Conservation (phyloP, 2,113 vertebrate species). For the Pao palembangensis region DNA sequence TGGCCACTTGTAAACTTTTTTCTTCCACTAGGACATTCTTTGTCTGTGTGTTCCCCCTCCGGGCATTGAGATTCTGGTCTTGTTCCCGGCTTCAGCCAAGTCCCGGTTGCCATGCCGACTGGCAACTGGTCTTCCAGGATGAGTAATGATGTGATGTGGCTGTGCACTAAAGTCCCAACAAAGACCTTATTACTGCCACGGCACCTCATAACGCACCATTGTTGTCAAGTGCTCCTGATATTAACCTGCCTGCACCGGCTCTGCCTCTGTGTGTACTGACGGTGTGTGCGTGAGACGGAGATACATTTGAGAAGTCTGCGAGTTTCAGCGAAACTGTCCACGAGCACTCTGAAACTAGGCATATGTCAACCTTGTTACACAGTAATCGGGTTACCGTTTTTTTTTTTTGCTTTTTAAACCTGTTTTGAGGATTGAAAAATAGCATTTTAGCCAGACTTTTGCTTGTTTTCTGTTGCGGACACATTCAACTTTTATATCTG, state of each 20-base stretch:
- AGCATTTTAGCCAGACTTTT: neutral
- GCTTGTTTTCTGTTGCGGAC: too few species aligned
- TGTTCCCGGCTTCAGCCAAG: slow-evolving; percentile 73
- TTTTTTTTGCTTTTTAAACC: too few species aligned
- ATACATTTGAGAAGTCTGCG: too few species aligned
- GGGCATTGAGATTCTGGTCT: slow-evolving; percentile 79
- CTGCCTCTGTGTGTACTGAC: slow-evolving; percentile 56
- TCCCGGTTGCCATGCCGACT: slow-evolving; percentile 77
- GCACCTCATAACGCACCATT: slow-evolving; percentile 78
- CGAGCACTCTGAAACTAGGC: too few species aligned
- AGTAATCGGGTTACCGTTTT: slow-evolving; percentile 1
- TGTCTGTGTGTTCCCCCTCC: slow-evolving; percentile 58
- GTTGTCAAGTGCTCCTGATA: slow-evolving; percentile 80
- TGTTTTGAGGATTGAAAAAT: neutral
- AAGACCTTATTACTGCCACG: slow-evolving; percentile 80
- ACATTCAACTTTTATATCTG: neutral
- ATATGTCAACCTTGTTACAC: too few species aligned
- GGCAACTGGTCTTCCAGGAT: slow-evolving; percentile 78
- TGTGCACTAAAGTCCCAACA: slow-evolving; percentile 77
- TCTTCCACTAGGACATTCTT: slow-evolving; percentile 58
- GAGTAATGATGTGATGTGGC: slow-evolving; percentile 81
- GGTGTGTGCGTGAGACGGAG: slow-evolving; percentile 24
- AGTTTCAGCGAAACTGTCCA: too few species aligned
- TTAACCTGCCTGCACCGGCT: slow-evolving; percentile 74
- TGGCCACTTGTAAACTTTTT: slow-evolving; percentile 71